Base-by-base conservation (phyloP, 2,888 invertebrate species). In the Metallyticus violacea region DNA sequence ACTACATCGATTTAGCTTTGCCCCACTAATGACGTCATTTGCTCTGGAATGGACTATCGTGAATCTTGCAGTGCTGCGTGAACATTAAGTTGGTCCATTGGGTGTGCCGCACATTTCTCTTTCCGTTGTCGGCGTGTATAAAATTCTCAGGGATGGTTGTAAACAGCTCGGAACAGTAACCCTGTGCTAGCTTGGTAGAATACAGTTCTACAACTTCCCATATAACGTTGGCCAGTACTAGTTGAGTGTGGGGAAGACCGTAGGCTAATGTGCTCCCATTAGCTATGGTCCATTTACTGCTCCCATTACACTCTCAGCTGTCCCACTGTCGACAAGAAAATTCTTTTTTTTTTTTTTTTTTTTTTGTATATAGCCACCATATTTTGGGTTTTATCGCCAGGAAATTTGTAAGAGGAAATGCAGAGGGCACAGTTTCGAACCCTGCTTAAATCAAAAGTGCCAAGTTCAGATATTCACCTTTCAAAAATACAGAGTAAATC, bases 41-140 rank as follows among this genome's bases (percentile, higher is more conserved):
- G 85, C 78, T 30, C n/a, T 15, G 25, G 76, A 85, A 85, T 78
- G 85, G 78, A 79, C 78, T 62, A 22, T 27, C 29, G 78, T 85
- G 85, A 78, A 85, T 85, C 85, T 85, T 85, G 40, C 78, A 85
- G 40, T 28, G 78, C 26, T 78, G 78, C 26, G 85, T 85, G 85
- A 85, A 78, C 79, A 77, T 85, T 77, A 77, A n/a, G 77, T 76
- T 76, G 26, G 25, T 26, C 62, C 40, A n/a, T 40, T n/a, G 22
- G 40, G 7, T 40, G 22, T 26, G 26, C 62, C 26, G 15, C 15
- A 80, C 79, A 28, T n/a, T 79, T 27, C 27, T 15, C 40, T 25
- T 40, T 22, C 7, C n/a, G 30, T 81, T 29, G 30, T 40, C 9
- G 25, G 25, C 40, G 25, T 9, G 30, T 7, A 26, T 25, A 26